Conservation (phyloP, 2,888 invertebrate genomes). For the Podabrus alpinus region DNA sequence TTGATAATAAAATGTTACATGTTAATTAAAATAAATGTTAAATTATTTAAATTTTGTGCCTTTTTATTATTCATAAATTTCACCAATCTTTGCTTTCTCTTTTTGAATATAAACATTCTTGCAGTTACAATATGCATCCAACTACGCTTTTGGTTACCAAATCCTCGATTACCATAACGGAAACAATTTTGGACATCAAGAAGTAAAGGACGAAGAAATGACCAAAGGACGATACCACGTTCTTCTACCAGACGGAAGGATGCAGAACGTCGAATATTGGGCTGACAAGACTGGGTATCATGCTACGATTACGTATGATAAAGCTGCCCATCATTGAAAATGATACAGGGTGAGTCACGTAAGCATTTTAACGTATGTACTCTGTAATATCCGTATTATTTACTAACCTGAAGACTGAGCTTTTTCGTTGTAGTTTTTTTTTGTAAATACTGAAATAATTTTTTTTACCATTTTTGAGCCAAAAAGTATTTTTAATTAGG, state of each 20-base stretch:
- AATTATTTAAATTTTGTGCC: not conserved
- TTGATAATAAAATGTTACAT: not conserved
- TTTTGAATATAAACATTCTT: conserved; percentile 24
- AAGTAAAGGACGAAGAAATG: conserved; percentile 68
- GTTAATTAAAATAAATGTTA: not conserved
- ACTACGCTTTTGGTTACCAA: conserved; percentile 67
- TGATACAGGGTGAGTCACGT: not conserved
- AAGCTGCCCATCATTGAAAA: conserved; percentile 40
- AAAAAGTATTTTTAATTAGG: not conserved
- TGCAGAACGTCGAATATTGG: conserved; percentile 77
- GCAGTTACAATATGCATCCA: conserved; percentile 50
- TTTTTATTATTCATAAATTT: not conserved
- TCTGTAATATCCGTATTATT: not conserved
- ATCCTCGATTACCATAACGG: conserved; percentile 73
- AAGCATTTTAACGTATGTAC: not conserved
- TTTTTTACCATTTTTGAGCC: not conserved
- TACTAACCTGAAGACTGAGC: not conserved
- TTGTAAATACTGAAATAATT: not conserved
- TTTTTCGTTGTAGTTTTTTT: not conserved
- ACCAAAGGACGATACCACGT: conserved; percentile 79
- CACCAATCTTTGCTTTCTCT: not conserved
- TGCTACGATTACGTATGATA: conserved; percentile 72
- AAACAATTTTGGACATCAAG: conserved; percentile 78
- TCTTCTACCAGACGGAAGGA: conserved; percentile 75
- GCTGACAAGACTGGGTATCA: conserved; percentile 79